phyloP scores from a whole-genome alignment of 1,140 invertebrate species.

The Trypoxylus dichotomus region DNA sequence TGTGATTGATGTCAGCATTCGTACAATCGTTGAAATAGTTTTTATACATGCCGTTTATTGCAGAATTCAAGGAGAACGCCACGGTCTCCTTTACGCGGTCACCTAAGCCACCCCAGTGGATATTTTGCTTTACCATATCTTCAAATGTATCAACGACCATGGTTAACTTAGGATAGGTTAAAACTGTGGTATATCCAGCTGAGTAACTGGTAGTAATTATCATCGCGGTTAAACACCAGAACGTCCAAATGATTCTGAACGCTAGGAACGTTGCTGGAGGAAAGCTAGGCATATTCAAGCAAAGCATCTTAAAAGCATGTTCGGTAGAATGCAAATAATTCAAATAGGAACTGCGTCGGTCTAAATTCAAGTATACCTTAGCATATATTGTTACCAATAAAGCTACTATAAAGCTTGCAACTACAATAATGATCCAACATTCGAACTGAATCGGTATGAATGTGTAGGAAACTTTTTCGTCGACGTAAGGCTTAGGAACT shows the following conservation, averaged over 20 bases:
- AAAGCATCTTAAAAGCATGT: not conserved
- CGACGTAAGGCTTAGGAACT: conserved; percentile 29
- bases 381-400: not conserved
- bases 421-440: conserved; percentile 13
- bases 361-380: not conserved
- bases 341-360: not conserved
- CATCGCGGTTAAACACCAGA: conserved; percentile 9
- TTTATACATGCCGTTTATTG: not conserved
- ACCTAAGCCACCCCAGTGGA: conserved; percentile 17
- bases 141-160: conserved; percentile 8
- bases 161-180: conserved; percentile 26
- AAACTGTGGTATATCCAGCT: not conserved
- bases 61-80: not conserved
- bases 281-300: not conserved
- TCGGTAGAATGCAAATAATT: not conserved
- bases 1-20: not conserved
- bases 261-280: not conserved
- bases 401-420: not conserved
- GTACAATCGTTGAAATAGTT: conserved; percentile 8
- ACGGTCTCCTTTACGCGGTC: not conserved
- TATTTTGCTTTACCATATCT: conserved; percentile 3
- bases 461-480: not conserved
- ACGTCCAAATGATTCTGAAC: not conserved
- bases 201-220: conserved; percentile 17
- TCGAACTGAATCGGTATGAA: not conserved